Percentiles rank a stretch among this genome's conserved stretches.
These are phyloP conservation scores for Eristalis pertinax DNA, from an alignment of 2,888 invertebrate genomes.

Conservation along the genomic window DNA sequence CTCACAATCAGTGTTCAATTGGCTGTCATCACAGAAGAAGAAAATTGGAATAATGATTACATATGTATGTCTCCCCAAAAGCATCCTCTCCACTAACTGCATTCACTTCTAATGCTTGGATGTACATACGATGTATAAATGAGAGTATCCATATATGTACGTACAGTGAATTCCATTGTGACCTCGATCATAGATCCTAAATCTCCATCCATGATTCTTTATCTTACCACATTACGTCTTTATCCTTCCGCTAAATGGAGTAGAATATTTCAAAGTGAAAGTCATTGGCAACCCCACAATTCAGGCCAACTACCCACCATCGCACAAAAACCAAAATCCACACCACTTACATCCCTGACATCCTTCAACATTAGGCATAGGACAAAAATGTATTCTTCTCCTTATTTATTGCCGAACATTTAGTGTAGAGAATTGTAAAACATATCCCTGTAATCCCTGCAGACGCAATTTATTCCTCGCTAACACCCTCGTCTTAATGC, in stretches of 20 bases:
- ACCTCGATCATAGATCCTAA: neutral
- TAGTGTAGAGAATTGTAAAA: conserved; percentile 17
- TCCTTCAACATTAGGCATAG: neutral
- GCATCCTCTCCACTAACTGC: too few relatives aligned
- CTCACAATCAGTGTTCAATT: too few relatives aligned
- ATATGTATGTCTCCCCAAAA: too few relatives aligned
- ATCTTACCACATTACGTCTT: neutral
- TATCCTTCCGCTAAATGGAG: neutral
- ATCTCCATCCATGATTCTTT: neutral
- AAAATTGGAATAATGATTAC: too few relatives aligned
- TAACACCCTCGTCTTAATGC: conserved; percentile 12
- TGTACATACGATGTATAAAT: neutral
- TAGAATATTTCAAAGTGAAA: neutral
- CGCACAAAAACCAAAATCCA: neutral
- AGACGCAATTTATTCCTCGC: conserved; percentile 32
- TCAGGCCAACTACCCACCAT: neutral
- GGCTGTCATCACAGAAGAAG: too few relatives aligned
- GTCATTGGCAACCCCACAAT: neutral
- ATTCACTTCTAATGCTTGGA: too few relatives aligned
- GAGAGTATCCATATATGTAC: too few relatives aligned
- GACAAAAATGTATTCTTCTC: neutral
- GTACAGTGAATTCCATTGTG: neutral
- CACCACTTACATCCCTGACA: neutral
- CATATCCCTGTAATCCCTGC: conserved; percentile 15
- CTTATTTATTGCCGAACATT: conserved; percentile 11